These are phyloP conservation scores for Saguinus midas DNA, from an alignment of 2,113 vertebrate species.

Conservation along the genomic window DNA sequence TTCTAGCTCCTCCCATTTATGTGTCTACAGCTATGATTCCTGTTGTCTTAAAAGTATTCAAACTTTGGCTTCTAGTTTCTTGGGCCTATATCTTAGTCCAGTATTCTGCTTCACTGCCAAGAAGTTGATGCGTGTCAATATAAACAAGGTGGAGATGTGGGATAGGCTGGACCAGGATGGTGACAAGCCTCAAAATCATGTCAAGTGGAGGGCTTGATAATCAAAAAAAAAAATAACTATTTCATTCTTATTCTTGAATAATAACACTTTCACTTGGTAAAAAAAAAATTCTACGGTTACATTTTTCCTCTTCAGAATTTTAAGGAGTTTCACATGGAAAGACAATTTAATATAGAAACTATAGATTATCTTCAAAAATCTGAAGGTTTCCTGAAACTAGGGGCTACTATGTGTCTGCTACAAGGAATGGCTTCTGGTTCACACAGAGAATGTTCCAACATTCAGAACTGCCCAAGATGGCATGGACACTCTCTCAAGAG, in stretches of 20 bases:
- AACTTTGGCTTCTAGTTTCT: neutral
- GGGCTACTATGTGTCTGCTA: neutral
- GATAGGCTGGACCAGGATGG: neutral
- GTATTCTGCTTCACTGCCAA: neutral
- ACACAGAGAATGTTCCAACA: neutral
- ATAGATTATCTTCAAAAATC: neutral
- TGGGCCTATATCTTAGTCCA: neutral
- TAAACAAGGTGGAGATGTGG: neutral
- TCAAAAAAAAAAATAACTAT: neutral
- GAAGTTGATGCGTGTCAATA: neutral
- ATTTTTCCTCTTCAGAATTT: neutral
- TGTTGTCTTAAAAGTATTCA: neutral
- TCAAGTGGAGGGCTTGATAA: neutral
- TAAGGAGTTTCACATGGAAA: neutral
- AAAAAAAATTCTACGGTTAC: neutral
- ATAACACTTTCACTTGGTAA: neutral
- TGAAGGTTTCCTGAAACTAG: neutral
- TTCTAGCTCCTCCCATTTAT: neutral
- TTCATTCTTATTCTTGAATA: neutral
- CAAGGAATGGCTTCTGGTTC: neutral
- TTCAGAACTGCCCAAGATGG: neutral
- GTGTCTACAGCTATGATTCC: neutral
- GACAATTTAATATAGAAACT: neutral
- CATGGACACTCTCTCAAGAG: neutral
- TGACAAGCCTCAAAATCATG: neutral